phyloP scores from a whole-genome alignment of 2,797 vertebrate genomes.

The Artibeus jamaicensis region DNA sequence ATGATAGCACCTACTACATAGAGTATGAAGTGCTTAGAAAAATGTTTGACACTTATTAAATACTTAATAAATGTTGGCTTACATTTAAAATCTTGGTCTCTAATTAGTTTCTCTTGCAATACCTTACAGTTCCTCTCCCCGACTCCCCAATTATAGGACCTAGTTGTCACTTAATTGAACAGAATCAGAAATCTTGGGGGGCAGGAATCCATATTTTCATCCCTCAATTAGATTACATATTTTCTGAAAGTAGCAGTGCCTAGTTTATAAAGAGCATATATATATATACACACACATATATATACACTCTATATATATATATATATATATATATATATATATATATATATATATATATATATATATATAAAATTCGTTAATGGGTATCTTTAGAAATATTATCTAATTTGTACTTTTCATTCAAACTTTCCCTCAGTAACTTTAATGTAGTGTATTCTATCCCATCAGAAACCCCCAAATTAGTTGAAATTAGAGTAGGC shows the following conservation, averaged over 20 bases:
- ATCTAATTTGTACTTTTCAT: neutral
- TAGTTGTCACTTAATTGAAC: neutral
- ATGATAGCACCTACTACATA: neutral
- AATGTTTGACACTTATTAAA: neutral
- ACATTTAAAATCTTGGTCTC: neutral
- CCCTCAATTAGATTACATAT: neutral
- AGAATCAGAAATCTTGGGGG: neutral
- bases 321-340: neutral
- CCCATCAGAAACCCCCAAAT: neutral
- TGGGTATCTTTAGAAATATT: slow-evolving; percentile 25
- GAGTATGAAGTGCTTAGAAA: neutral
- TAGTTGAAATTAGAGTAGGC: neutral
- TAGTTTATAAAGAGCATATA: neutral
- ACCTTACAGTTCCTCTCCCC: neutral
- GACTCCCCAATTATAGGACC: neutral
- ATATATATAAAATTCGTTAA: neutral
- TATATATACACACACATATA: too few relatives aligned
- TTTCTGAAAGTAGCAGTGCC: neutral
- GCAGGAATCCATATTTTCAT: neutral
- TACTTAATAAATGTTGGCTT: neutral
- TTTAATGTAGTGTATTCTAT: slow-evolving; percentile 18
- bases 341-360: too few relatives aligned
- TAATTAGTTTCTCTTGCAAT: neutral
- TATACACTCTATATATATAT: too few relatives aligned
- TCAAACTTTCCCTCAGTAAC: neutral